Evolutionary conservation across 2,797 vertebrate genomes (phyloP), one percentile per base, ranked within the genome.

Genomic region (Spondyliosoma cantharus): DNA sequence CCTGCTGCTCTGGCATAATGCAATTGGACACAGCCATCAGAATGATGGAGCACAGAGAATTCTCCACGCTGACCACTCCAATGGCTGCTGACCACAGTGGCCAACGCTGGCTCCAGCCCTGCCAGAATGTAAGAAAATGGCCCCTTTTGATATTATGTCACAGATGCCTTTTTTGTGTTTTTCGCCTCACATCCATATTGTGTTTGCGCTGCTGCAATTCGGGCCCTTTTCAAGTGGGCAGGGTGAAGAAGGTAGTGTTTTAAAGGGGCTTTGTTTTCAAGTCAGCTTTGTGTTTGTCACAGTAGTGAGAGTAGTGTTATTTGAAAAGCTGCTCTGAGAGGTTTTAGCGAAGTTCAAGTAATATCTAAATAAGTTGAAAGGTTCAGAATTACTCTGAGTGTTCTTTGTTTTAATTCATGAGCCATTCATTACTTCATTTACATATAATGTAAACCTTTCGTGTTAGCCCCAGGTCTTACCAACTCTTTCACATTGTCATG

Each of bases 1-100:
- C 97, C 97, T 98, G 97, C 97, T 98, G 98, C 95, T 97, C 92
- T 75, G 79, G 81, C 95, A 97, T 94, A 98, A 98, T 95, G 95
- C 94, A 85, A 96, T 96, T 93, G 86, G 96, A 97, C 96, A 97
- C 97, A 96, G 96, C 94, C 93, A 95, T 97, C 93, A 94, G 92
- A 90, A 95, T 95, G 96, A 97, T 96, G 96, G 94, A 98, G 95
- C 94, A 93, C 91, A 89, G 88, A 71, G 84, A 86, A 95, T 96
- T 96, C 76, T 93, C 94, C 90, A 95, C 92, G 93, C 95, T 95
- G 95, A 95, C 95, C 95, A 92, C 76, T 93, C 86, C 84, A 92
- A 89, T 90, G 85, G 77, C 68, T 70, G 50, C 76, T 90, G 90
- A 89, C 87, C 83, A 83, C 63, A 73, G 45, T 46, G 56, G 82